Conservation (phyloP, 2,113 vertebrate genomes). For the Strix aluco region DNA sequence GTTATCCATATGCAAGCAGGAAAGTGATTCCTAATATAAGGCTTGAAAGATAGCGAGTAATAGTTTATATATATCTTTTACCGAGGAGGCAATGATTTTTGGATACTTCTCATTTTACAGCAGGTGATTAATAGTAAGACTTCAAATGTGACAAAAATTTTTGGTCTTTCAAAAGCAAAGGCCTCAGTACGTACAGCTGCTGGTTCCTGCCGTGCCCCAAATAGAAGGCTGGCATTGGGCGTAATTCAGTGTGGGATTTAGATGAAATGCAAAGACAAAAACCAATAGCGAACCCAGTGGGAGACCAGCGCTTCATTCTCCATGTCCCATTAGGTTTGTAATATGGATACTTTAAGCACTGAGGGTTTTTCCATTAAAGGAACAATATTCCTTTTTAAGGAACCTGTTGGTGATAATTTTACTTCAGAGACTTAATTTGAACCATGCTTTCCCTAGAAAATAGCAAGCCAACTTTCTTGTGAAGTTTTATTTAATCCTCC, state of each 20-base stretch:
- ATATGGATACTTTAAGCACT: neutral
- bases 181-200: rapidly evolving
- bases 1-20: neutral
- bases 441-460: neutral
- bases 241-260: neutral
- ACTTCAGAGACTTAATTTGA: neutral
- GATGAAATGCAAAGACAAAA: neutral
- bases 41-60: neutral
- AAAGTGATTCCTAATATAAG: neutral
- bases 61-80: no score
- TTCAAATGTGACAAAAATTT: neutral
- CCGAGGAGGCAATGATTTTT: rapidly evolving
- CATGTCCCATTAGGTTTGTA: neutral
- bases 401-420: neutral
- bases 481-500: neutral
- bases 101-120: neutral
- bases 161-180: neutral
- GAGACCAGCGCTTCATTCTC: neutral
- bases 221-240: neutral
- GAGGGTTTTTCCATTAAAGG: neutral
- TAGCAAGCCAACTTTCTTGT: neutral
- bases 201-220: neutral
- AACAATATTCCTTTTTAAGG: neutral
- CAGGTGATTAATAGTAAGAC: neutral
- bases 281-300: neutral